Conservation (phyloP, 2,797 vertebrate genomes). For the Scolopax bukidnonensis region DNA sequence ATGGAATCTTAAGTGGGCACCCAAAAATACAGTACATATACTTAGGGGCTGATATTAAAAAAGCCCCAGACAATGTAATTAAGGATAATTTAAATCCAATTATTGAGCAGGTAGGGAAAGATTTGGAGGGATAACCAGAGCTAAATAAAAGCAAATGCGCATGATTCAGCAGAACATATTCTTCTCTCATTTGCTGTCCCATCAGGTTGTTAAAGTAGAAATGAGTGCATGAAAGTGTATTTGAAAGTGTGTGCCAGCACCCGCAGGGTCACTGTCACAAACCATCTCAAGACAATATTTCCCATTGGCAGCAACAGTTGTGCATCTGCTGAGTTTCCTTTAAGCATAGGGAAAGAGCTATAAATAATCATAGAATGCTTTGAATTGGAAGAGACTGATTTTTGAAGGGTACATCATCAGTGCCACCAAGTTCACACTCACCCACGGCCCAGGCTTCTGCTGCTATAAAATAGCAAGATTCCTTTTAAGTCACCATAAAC, state of each 20-base stretch:
- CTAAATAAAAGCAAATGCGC: not conserved
- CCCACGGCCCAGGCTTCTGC: not conserved
- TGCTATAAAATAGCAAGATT: not conserved
- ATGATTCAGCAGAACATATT: not conserved
- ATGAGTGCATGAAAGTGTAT: not conserved
- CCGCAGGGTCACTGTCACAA: not conserved
- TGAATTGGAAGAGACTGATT: too few species aligned
- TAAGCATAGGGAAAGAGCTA: not conserved
- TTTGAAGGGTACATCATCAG: too few species aligned
- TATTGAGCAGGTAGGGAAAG: conserved; percentile 24
- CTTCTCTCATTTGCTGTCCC: not conserved
- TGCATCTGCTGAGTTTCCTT: not conserved
- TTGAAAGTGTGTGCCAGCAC: not conserved
- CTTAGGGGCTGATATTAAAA: conserved; percentile 20
- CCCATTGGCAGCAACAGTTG: not conserved
- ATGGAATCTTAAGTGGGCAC: conserved; percentile 54
- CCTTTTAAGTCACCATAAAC: not conserved
- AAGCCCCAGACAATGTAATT: conserved; percentile 35
- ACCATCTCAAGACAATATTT: not conserved
- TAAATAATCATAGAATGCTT: not conserved
- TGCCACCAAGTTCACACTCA: not conserved
- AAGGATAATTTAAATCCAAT: conserved; percentile 47
- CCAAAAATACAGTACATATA: conserved; percentile 4
- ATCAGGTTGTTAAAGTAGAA: not conserved
- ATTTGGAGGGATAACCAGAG: conserved; percentile 10